Evolutionary conservation across 2,113 vertebrate genomes (phyloP), one percentile per base, ranked within the genome.

Genomic region (pig (Sus scrofa)): DNA sequence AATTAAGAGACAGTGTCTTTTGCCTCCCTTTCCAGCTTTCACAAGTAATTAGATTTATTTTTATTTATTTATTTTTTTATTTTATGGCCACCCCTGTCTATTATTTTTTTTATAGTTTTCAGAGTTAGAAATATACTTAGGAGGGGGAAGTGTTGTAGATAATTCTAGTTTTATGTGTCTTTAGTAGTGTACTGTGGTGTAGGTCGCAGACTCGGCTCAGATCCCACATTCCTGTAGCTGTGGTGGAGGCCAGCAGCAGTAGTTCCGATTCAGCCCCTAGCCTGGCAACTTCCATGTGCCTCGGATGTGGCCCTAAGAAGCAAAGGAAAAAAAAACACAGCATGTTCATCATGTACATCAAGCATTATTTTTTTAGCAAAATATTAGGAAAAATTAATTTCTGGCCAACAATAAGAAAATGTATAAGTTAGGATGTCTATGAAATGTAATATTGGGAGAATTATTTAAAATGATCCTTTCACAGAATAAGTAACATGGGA

Each of bases 31-130:
- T 65, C 20, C 50, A 77, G 16, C 58, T 95, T 92, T 75, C 34
- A 65, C 4, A 20, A 63, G 2, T 92, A 56, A 81, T 68, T 68
- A 71, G 58, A 50, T 94, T 74, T 18, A 2, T 34, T 68, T 85
- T 70, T 77, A 67, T 68, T 75, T 44, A 44, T 44, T 44, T 44
- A 44, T 44, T 44, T 44, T 6, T 44, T 44, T 44, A n/a, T 44
- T 44, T 44, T 44, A 44, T 44, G 44, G 44, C 44, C 44, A 6
- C 44, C 4, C 44, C 44, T 44, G 44, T n/a, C n/a, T n/a, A n/a
- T n/a, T 37, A 89, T 71, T 94, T 85, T 97, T 95, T 97, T 91
- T 86, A 83, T 77, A 89, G n/a, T 96, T 91, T 95, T 92, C 58
- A 75, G 81, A 95, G 83, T 96, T 65, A 87, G 60, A 95, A 95